Percentiles rank a stretch among this genome's conserved stretches.
phyloP scores from a whole-genome alignment of 2,113 vertebrate species.

The Anarrhichthys ocellatus region DNA sequence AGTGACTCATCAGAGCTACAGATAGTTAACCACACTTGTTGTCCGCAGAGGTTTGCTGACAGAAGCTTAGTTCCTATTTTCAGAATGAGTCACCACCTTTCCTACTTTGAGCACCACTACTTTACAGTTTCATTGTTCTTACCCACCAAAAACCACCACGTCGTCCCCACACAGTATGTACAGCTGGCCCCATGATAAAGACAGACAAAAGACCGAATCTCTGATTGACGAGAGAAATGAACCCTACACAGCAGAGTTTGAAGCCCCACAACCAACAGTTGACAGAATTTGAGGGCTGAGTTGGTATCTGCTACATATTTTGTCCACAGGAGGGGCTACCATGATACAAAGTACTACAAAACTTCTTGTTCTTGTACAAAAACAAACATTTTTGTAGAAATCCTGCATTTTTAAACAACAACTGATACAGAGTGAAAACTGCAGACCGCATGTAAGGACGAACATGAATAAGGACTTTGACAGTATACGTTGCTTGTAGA shows the following conservation, averaged over 20 bases:
- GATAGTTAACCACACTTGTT: constrained; percentile 4
- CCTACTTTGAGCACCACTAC: constrained; percentile 19
- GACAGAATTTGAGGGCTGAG: constrained; percentile 62
- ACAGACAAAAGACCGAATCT: constrained; percentile 47
- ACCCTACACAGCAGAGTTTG: constrained; percentile 72
- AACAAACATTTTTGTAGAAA: constrained; percentile 95
- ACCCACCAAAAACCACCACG: constrained; percentile 40
- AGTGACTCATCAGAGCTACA: constrained; percentile 47
- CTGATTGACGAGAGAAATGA: constrained; percentile 64
- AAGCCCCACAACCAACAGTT: constrained; percentile 51
- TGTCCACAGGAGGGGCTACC: constrained; percentile 76
- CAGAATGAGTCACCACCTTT: constrained; percentile 34
- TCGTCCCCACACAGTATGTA: constrained; percentile 60
- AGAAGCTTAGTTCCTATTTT: constrained; percentile 26
- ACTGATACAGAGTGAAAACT: constrained; percentile 69
- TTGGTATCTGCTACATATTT: constrained; percentile 80
- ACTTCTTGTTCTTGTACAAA: constrained; percentile 96
- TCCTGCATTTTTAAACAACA: constrained; percentile 94
- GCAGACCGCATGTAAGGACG: constrained; percentile 39
- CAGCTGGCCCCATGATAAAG: constrained; percentile 50
- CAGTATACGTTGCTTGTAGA: constrained; percentile 61
- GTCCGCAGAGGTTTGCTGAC: constrained; percentile 26
- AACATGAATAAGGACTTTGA: constrained; percentile 50
- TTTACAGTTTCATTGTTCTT: constrained; percentile 41
- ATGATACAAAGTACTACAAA: constrained; percentile 99